Evolutionary conservation across 2,888 invertebrate species (phyloP).

Genomic region (Nomada lathburiana): DNA sequence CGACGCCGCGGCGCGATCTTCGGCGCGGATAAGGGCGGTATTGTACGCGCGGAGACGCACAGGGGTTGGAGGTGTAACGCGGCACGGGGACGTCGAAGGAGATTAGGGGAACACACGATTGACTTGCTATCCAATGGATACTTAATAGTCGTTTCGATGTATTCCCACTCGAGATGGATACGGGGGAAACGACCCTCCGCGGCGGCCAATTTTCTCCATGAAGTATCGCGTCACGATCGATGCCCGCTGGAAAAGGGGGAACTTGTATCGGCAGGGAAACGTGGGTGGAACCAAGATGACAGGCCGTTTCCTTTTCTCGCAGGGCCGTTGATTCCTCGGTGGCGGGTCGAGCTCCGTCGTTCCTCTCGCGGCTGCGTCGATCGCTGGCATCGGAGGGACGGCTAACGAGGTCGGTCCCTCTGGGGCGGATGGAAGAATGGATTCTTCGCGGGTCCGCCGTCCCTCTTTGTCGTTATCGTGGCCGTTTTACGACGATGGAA

Average conservation of each 20-base stretch:
- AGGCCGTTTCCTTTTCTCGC: not conserved
- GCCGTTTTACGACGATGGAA: not conserved
- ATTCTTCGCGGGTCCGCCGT: not conserved
- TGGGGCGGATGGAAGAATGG: not conserved
- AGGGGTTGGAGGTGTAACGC: slow-evolving; percentile 30
- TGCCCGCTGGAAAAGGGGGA: slow-evolving; percentile 13
- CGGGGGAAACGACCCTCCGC: slow-evolving; percentile 35
- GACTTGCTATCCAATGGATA: slow-evolving; percentile 56
- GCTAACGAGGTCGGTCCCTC: slow-evolving; percentile 25
- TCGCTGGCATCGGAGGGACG: not conserved
- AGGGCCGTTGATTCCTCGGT: not conserved
- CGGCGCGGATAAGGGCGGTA: slow-evolving; percentile 56
- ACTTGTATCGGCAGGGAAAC: not conserved
- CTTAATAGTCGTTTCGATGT: slow-evolving; percentile 63
- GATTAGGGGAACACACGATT: slow-evolving; percentile 46
- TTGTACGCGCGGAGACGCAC: slow-evolving; percentile 20
- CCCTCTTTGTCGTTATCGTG: slow-evolving; percentile 28
- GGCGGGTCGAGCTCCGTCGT: not conserved
- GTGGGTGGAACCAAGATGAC: too few relatives aligned
- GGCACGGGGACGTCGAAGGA: slow-evolving; percentile 23
- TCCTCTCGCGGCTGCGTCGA: too few relatives aligned
- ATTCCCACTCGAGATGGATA: slow-evolving; percentile 52
- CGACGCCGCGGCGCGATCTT: slow-evolving; percentile 47
- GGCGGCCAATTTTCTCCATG: slow-evolving; percentile 58
- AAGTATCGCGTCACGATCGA: slow-evolving; percentile 54